Evolutionary conservation across 2,888 invertebrate genomes (phyloP), one percentile per base, ranked within the genome.

Genomic region (Platycheirus albimanus): DNA sequence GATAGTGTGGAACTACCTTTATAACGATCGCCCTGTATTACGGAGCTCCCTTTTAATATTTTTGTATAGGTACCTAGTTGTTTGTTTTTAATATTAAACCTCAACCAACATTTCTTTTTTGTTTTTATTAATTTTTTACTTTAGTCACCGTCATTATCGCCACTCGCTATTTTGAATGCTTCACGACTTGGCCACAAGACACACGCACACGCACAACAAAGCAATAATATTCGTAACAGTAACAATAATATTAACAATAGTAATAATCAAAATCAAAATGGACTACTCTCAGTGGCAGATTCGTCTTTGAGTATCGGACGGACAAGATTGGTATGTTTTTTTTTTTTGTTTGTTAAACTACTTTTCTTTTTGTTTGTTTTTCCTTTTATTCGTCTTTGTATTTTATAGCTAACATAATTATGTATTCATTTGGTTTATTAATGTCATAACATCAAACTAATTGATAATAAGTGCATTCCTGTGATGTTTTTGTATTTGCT

Each of bases 101-200:
- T 54, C 77, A 81, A 76, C 66, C 63, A n/a, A n/a, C n/a, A n/a
- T n/a, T n/a, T n/a, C n/a, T n/a, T n/a, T n/a, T n/a, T n/a, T n/a
- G n/a, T n/a, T n/a, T n/a, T n/a, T n/a, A n/a, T n/a, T n/a, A n/a
- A n/a, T n/a, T n/a, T n/a, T n/a, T n/a, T 13, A 79, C 70, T 66
- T 30, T 86, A 87, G 86, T 86, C 86, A 85, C 86, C 86, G 84
- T 81, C 85, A 85, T 72, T 85, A 69, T 85, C 87, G 85, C 87
- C 87, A 86, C 80, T 87, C 61, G 86, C 87, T 80, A 72, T 86
- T 80, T 85, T 87, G 85, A 87, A 85, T 86, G 85, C 86, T 71
- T 86, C 87, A 85, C 86, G 87, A 67, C 85, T 86, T 84, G 87
- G 87, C 81, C 86, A 86, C 67, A 86, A 87, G 69, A 76, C 86